These are phyloP conservation scores for Muraenolepis orangiensis DNA, from an alignment of 2,797 vertebrate species.

Conservation along the genomic window DNA sequence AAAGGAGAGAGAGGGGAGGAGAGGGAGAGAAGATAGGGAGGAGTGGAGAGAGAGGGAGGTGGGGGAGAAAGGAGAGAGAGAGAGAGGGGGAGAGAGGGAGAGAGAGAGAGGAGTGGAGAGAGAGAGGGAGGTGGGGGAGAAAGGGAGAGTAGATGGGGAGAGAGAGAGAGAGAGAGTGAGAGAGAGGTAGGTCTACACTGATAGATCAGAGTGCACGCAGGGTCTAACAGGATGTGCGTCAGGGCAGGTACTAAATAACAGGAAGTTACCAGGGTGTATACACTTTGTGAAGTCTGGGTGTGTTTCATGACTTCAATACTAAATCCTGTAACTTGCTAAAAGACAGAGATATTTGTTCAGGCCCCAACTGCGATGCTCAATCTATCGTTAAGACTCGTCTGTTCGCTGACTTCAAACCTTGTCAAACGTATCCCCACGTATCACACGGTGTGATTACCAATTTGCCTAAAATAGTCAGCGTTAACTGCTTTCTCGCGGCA, in stretches of 20 bases:
- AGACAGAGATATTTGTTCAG: slow-evolving; percentile 7
- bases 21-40: slow-evolving; percentile 12
- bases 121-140: slow-evolving; percentile 17
- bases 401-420: neutral
- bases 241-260: slow-evolving; percentile 82
- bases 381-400: neutral
- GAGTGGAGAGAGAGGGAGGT: neutral
- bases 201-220: slow-evolving; percentile 59
- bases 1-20: neutral
- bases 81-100: slow-evolving; percentile 10
- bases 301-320: slow-evolving; percentile 62
- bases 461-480: neutral
- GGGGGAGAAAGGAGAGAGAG: no score
- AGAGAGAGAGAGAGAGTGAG: slow-evolving; percentile 1
- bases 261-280: slow-evolving; percentile 75
- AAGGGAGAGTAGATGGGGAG: slow-evolving; percentile 39
- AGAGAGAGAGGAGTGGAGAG: neutral
- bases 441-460: neutral
- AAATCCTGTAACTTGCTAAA: slow-evolving; percentile 39
- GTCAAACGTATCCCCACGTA: neutral
- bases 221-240: slow-evolving; percentile 78
- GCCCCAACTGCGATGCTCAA: neutral
- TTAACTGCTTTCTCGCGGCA: neutral
- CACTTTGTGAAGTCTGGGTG: slow-evolving; percentile 71
- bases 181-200: slow-evolving; percentile 26